Base-by-base conservation (phyloP, 2,797 vertebrate species). In the Crotalus adamanteus region DNA sequence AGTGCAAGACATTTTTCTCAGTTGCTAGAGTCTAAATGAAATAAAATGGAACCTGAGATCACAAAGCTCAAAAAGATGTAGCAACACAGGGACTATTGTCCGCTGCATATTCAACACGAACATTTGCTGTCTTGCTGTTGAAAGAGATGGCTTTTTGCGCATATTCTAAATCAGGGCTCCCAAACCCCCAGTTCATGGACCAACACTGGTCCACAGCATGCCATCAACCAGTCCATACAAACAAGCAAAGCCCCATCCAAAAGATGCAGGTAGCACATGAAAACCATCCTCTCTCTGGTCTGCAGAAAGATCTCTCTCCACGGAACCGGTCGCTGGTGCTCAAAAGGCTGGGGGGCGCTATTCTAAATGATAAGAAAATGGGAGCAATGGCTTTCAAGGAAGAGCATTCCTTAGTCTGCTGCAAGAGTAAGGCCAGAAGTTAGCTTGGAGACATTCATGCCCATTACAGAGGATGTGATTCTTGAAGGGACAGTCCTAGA, bases 121-220 rank as follows among this genome's bases (percentile, higher is more conserved):
- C 31, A 42, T 42, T 78, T 78, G 31, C 37, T 37, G 37, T 22
- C 20, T 78, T 78, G 37, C 20, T 83, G 8, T 83, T 83, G 37
- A 78, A 20, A 78, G 69, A 78, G 18, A 42, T 22, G 18, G 3
- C 22, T 42, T 22, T 78, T 83, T 78, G 22, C 0, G 0, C 18
- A 78, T 78, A 18, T 83, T 83, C 37, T 47, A 22, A 83, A 83
- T 83, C 65, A 6, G 65, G 14, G n/a, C 2, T 37, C n/a, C 65
- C 6, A 14, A 69, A 69, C 1, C 14, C 65, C 65, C 12, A n/a
- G 6, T 69, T n/a, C 2, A 0, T 31, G 65, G n/a, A 69, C 2
- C 6, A 0, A 6, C 6, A 6, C 2, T 3, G n/a, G 14, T 18
- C 14, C 31, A 6, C 6, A 6, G n/a, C n/a, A 37, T 69, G 14